Conservation (phyloP, 2,797 vertebrate genomes). For the Aeoliscus strigatus region DNA sequence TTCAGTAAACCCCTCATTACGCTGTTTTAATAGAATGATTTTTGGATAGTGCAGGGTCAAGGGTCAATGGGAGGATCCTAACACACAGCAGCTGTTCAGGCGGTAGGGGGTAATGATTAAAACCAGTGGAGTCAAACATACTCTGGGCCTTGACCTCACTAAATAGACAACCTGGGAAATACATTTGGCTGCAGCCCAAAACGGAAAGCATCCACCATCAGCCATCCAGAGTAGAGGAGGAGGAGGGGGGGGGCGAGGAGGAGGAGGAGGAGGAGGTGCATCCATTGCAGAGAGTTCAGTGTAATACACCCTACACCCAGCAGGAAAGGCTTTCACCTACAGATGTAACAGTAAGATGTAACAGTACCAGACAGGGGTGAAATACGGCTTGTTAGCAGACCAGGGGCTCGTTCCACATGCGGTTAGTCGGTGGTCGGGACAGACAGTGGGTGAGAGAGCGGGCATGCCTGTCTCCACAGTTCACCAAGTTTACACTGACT, state of each 20-base stretch:
- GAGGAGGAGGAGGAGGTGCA: constrained; percentile 25
- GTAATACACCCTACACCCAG: too few relatives aligned
- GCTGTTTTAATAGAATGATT: constrained; percentile 87
- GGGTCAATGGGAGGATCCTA: constrained; percentile 81
- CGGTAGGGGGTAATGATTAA: constrained; percentile 73
- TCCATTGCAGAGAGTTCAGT: constrained; percentile 30
- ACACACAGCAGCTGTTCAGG: constrained; percentile 77
- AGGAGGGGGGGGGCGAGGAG: constrained; percentile 20
- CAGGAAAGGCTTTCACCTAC: too few relatives aligned
- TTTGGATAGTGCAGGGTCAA: constrained; percentile 77
- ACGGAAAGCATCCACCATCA: constrained; percentile 58
- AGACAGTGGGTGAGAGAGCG: constrained; percentile 63
- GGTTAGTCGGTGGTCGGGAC: constrained; percentile 54
- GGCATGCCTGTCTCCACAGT: constrained; percentile 56
- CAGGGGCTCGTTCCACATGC: constrained; percentile 62
- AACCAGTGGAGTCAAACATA: constrained; percentile 70
- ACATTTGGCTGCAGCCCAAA: constrained; percentile 68
- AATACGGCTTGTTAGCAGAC: constrained; percentile 63
- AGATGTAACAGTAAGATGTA: too few relatives aligned
- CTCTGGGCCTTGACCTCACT: constrained; percentile 62
- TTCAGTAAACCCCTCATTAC: constrained; percentile 90
- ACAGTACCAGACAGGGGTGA: constrained; percentile 35
- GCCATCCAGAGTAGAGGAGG: constrained; percentile 28
- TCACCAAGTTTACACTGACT: constrained; percentile 55
- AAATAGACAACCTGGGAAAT: constrained; percentile 79